Base-by-base conservation (phyloP, 2,888 invertebrate genomes). In the Doris montereyensis region DNA sequence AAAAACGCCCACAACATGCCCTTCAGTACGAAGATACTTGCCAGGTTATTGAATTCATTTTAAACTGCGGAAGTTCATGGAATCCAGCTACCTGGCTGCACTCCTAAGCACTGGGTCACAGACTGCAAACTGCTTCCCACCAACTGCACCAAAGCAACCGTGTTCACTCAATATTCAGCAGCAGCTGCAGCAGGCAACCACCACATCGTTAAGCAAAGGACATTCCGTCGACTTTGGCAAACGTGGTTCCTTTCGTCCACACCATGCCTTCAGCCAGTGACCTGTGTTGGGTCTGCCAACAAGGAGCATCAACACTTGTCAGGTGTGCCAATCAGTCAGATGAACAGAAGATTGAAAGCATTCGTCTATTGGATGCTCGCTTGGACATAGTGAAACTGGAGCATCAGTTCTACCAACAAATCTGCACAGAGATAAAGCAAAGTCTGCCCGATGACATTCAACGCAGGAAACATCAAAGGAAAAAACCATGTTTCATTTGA, bases 41-140 rank as follows among this genome's bases (percentile, higher is more conserved):
- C 0, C 21, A 26, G n/a, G 79, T 77, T 60, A 75, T 81, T 34
- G 35, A 32, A 2, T 83, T 80, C 57, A 76, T 79, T 10, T 24
- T 34, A 21, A 74, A 79, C 17, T 82, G 81, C 80, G 5, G 76
- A 79, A 26, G 72, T 52, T n/a, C 68, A 82, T 77, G 82, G 78
- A 35, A 32, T 82, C 21, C 8, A 58, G 26, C 67, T 82, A 4
- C 81, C 82, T 35, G 82, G 82, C 8, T 21, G 72, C n/a, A 35
- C 41, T 10, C 72, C 72, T 10, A 35, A 34, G 17, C 72, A 72
- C 30, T 67, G 67, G 67, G 24, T 67, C 8, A 28, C 67, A 3
- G 28, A 26, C 30, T 26, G 17, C 24, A 3, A 26, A 28, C 28
- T 67, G 2, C 28, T 67, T 2, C 67, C 67, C 5, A 28, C 67